Evolutionary conservation across 2,113 vertebrate genomes (phyloP).

Genomic region (Silurus asotus): DNA sequence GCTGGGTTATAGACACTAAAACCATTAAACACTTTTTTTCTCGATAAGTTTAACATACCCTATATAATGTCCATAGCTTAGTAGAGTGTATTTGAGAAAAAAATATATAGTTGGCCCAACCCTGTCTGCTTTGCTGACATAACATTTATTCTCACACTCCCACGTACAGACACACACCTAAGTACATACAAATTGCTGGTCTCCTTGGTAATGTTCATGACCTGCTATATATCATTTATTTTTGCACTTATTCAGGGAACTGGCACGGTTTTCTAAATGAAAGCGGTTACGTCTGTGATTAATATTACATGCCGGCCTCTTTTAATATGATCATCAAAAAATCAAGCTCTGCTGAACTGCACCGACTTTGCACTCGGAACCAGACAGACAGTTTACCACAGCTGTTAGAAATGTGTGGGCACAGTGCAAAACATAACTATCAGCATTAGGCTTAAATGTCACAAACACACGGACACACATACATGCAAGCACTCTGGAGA

Average conservation of each 20-base stretch:
- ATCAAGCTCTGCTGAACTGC: neutral
- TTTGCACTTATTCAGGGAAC: neutral
- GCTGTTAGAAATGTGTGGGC: constrained; percentile 47
- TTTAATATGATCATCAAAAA: constrained; percentile 9
- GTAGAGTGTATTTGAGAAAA: neutral
- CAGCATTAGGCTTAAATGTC: constrained; percentile 57
- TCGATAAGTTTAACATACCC: too few species aligned
- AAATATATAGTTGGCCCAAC: neutral
- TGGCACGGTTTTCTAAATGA: neutral
- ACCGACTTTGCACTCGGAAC: constrained; percentile 25
- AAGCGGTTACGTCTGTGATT: neutral
- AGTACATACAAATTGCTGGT: neutral
- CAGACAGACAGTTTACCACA: constrained; percentile 50
- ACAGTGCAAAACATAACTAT: constrained; percentile 54
- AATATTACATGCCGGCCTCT: neutral
- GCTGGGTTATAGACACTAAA: neutral
- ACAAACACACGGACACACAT: constrained; percentile 44
- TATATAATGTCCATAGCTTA: neutral
- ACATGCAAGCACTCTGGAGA: constrained; percentile 11
- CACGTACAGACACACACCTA: constrained; percentile 2
- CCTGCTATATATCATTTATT: constrained; percentile 1
- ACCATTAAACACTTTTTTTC: neutral
- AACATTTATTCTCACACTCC: constrained; percentile 19
- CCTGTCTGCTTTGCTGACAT: constrained; percentile 24
- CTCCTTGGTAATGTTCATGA: constrained; percentile 13